Conservation (phyloP, 2,888 invertebrate species). For the Gryllus longicercus region DNA sequence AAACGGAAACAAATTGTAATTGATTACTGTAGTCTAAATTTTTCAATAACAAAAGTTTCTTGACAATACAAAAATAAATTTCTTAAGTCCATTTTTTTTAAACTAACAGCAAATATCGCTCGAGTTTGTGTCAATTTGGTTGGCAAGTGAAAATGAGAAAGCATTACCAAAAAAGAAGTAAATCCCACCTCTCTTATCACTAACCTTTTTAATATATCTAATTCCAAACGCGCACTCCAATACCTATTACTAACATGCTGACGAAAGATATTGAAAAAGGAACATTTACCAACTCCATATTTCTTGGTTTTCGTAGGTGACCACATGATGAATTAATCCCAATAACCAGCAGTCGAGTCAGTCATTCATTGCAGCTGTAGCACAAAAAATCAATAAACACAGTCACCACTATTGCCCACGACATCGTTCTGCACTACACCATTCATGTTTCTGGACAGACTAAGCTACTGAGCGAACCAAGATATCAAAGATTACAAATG, state of each 20-base stretch:
- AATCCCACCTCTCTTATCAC: too few species aligned
- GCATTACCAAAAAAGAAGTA: too few species aligned
- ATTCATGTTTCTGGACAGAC: neutral
- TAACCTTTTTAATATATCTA: neutral
- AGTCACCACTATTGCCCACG: constrained; percentile 10
- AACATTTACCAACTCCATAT: constrained; percentile 67
- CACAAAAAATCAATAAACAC: constrained; percentile 23
- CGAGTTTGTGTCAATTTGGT: too few species aligned
- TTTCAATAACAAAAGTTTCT: too few species aligned
- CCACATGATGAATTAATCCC: constrained; percentile 57
- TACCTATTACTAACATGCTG: neutral
- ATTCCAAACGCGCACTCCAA: neutral
- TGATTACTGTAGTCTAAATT: too few species aligned
- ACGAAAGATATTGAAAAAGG: constrained; percentile 17
- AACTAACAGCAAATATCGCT: too few species aligned
- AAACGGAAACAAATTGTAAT: too few species aligned
- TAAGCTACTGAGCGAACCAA: neutral
- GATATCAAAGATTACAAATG: neutral
- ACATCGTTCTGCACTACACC: neutral
- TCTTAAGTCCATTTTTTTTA: too few species aligned
- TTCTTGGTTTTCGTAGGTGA: constrained; percentile 68
- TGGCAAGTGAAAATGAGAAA: too few species aligned
- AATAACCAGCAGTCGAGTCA: constrained; percentile 21
- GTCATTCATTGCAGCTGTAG: constrained; percentile 28
- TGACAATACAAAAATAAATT: too few species aligned